A percentile compares a stretch with the other conserved stretches of the same genome.
phyloP scores from a whole-genome alignment of 1,140 invertebrate genomes.

The Drosophila murphyi region DNA sequence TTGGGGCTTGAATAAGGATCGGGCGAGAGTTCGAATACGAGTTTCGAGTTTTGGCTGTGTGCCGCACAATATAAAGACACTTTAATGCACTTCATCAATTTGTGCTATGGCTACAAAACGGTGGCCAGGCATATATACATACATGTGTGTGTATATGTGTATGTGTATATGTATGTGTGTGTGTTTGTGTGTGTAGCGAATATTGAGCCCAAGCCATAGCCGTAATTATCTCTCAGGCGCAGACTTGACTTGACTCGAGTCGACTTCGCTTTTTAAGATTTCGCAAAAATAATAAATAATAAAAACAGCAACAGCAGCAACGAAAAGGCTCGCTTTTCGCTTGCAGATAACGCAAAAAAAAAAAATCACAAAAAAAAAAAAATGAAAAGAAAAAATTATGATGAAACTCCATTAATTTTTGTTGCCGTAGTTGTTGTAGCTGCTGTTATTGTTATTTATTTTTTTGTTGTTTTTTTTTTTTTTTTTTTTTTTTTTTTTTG shows the following conservation, averaged over 20 bases:
- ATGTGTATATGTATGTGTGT: not conserved
- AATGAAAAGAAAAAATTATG: constrained; percentile 70
- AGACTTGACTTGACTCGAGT: constrained; percentile 39
- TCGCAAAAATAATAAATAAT: constrained; percentile 75
- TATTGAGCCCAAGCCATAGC: constrained; percentile 20
- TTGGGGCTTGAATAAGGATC: constrained; percentile 2
- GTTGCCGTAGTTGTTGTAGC: constrained; percentile 34
- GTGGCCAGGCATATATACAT: constrained; percentile 7
- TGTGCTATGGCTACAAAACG: constrained; percentile 64
- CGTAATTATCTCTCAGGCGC: constrained; percentile 56
- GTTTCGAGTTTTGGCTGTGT: constrained; percentile 5
- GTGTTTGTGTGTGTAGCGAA: not conserved
- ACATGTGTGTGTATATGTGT: not conserved
- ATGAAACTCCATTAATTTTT: constrained; percentile 83
- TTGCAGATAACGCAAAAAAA: constrained; percentile 28
- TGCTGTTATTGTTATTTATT: constrained; percentile 21
- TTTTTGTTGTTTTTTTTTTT: constrained; percentile 47
- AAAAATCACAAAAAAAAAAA: constrained; percentile 49
- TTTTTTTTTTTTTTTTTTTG: constrained; percentile 36
- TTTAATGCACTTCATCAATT: constrained; percentile 79
- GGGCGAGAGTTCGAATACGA: constrained; percentile 2
- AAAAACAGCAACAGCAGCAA: constrained; percentile 53
- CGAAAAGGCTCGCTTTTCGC: constrained; percentile 41
- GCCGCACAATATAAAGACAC: constrained; percentile 71
- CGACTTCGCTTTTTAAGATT: constrained; percentile 54